Percentiles rank a stretch among this genome's conserved stretches.
These are phyloP conservation scores for Diplogasteroides magnus DNA, from an alignment of 1,140 invertebrate genomes.

Conservation along the genomic window DNA sequence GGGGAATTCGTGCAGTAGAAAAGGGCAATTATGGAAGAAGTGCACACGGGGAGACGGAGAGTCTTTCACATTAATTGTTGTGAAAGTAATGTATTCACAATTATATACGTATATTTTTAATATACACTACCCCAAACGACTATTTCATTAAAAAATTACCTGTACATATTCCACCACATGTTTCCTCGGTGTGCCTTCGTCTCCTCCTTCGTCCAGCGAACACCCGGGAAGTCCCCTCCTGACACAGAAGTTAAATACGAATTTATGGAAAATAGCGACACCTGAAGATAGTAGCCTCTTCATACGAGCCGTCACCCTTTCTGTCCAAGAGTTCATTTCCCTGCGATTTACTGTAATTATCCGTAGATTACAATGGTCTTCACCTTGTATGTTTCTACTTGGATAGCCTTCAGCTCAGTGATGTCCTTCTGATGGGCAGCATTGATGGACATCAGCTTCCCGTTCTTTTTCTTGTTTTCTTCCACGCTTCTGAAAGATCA, in stretches of 20 bases:
- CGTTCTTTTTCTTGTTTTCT: slow-evolving; percentile 31
- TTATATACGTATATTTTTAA: too few relatives aligned
- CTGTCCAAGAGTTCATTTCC: slow-evolving; percentile 22
- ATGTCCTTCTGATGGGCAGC: slow-evolving; percentile 36
- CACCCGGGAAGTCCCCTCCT: too few relatives aligned
- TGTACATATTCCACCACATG: slow-evolving; percentile 37
- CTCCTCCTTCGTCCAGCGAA: too few relatives aligned
- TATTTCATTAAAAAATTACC: slow-evolving; percentile 8
- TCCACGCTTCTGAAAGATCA: slow-evolving; percentile 15
- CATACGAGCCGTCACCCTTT: slow-evolving; percentile 33
- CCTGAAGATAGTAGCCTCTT: slow-evolving; percentile 28
- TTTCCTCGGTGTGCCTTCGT: slow-evolving; percentile 23
- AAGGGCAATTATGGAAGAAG: too few relatives aligned
- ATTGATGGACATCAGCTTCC: slow-evolving; percentile 28
- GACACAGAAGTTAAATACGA: too few relatives aligned
- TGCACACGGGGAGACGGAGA: too few relatives aligned
- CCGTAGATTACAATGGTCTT: slow-evolving; percentile 6
- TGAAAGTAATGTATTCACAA: too few relatives aligned
- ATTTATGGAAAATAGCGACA: neutral
- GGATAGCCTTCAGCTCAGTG: slow-evolving; percentile 31
- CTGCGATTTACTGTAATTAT: too few relatives aligned
- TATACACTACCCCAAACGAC: too few relatives aligned
- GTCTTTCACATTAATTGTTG: too few relatives aligned
- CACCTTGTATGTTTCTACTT: slow-evolving; percentile 33
- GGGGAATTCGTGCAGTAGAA: too few relatives aligned